Evolutionary conservation across 1,140 invertebrate genomes (phyloP).

Genomic region (Diorhabda elongata): DNA sequence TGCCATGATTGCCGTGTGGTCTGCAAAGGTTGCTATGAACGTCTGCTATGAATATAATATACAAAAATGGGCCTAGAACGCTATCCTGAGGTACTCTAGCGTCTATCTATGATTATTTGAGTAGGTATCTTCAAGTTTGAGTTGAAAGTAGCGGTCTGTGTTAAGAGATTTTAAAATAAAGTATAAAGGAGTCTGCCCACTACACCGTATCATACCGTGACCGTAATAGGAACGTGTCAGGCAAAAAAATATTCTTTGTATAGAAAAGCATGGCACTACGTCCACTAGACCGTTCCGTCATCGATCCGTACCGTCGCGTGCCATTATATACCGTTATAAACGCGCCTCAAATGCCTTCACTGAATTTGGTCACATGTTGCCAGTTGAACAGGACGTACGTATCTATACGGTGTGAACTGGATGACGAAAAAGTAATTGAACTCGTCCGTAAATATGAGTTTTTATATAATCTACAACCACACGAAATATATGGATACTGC

Average conservation of each 20-base stretch:
- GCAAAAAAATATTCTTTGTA: constrained; percentile 10
- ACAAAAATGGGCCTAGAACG: too few species aligned
- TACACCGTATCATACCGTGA: constrained; percentile 6
- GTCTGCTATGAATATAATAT: too few species aligned
- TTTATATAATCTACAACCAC: too few species aligned
- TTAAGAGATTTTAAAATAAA: too few species aligned
- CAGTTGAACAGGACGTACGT: neutral
- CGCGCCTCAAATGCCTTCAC: neutral
- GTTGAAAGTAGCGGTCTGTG: too few species aligned
- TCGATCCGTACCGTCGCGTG: constrained; percentile 1
- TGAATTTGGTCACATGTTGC: neutral
- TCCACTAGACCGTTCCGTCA: constrained; percentile 11
- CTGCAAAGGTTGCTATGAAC: too few species aligned
- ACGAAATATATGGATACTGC: neutral
- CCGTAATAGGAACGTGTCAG: neutral
- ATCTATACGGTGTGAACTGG: neutral
- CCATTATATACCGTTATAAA: neutral
- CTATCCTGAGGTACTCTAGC: too few species aligned
- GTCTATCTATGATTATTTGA: too few species aligned
- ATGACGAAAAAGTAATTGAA: neutral
- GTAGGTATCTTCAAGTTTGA: too few species aligned
- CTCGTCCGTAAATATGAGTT: neutral
- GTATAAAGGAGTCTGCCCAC: neutral
- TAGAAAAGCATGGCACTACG: neutral
- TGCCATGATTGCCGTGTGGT: too few species aligned